Evolutionary conservation across 2,797 vertebrate species (phyloP).

Genomic region (Acomys russatus): DNA sequence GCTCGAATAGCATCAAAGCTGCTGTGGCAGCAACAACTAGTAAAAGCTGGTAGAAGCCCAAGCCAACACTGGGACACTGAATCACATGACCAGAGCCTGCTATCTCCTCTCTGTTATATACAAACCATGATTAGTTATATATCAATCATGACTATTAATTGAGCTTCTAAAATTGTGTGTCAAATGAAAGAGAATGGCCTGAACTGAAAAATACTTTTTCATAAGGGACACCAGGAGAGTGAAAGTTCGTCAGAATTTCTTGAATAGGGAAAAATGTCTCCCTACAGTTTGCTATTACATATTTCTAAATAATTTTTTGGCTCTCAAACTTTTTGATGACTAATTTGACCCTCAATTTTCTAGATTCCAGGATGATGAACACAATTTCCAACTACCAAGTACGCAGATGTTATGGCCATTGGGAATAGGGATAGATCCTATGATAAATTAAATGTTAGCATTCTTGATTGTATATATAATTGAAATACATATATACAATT

Average conservation of each 20-base stretch:
- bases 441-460: background rate
- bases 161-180: background rate
- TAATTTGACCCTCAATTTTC: background rate
- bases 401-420: background rate
- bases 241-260: background rate
- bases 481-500: background rate
- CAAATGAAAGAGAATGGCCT: background rate
- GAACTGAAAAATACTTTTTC: background rate
- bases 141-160: background rate
- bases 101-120: background rate
- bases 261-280: background rate
- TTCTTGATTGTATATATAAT: background rate
- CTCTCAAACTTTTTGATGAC: background rate
- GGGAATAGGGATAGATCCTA: background rate
- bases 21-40: background rate
- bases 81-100: background rate
- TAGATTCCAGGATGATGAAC: background rate
- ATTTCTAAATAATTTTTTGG: background rate
- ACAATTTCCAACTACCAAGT: background rate
- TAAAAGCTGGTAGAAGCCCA: background rate
- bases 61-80: background rate
- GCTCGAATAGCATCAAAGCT: background rate
- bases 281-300: background rate
- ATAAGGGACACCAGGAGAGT: background rate
- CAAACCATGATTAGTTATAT: background rate